Base-by-base conservation (phyloP, 2,113 vertebrate species). In the Sebastes fasciatus region DNA sequence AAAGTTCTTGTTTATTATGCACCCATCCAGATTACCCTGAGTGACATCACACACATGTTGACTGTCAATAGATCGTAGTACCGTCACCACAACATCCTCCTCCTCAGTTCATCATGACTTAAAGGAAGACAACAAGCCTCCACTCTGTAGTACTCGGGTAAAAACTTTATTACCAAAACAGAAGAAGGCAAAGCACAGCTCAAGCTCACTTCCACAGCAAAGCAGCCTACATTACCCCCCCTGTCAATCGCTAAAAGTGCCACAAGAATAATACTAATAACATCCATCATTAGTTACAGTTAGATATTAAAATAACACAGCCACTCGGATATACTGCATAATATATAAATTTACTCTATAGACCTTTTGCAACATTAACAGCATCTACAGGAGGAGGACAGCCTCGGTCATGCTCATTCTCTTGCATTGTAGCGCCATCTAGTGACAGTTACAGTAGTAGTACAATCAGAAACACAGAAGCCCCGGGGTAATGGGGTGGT, bases 151-250 rank as follows among this genome's bases (percentile, higher is more conserved):
- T 49, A 65, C 45, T 77, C 48, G 79, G 83, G 84, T 94, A 94
- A 86, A 96, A 96, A 95, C 91, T 95, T 95, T 95, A 96, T 94
- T 95, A 95, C 91, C 88, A 94, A 95, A 95, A 90, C 89, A 86
- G 90, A 94, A 82, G 80, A 80, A 88, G 88, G 91, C 87, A 89
- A 94, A 94, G 92, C 93, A 94, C 86, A 94, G 88, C 86, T 91
- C 79, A 88, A 91, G 89, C 87, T 91, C 82, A 92, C 73, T 81
- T 65, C 90, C 77, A 90, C 55, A 88, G 77, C 86, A 78, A 83
- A 87, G 72, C 60, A 83, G 76, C 80, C 79, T 63, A 91, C 87
- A 69, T 49, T 10, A 71, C 21, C 76, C 48, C 34, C 71, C 82
- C 76, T 66, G 89, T 89, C 73, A 64, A 84, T 80, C 71, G 71